Base-by-base conservation (phyloP, 2,888 invertebrate genomes). In the Trichogramma dendrolimi region DNA sequence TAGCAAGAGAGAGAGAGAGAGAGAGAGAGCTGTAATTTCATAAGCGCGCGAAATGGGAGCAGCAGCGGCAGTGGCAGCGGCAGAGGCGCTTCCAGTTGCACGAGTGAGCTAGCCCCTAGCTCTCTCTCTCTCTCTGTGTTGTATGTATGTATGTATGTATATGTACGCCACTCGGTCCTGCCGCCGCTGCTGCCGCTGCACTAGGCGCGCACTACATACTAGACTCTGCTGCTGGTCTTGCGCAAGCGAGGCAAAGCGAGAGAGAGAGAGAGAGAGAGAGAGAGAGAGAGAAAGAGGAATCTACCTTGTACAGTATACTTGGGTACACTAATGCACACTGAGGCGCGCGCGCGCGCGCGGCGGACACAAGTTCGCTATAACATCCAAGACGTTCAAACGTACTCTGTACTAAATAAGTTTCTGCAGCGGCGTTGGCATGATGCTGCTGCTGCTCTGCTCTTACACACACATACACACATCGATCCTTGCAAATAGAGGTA, bases 211-310 rank as follows among this genome's bases (percentile, higher is more conserved):
- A 8, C 46, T 46, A 46, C 8, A n/a, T 46, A 10, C 46, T 8
- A 10, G 8, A 8, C n/a, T n/a, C 46, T 46, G 8, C 46, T 46
- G 46, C 46, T 46, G 46, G 46, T 8, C 46, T 2, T 46, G 46
- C 46, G 44, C 39, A 50, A 51, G 44, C 39, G 43, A 48, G 38
- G 47, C 44, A 6, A 11, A 14, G 40, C 10, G 38, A 41, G 55
- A 42, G 38, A 38, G 55, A 42, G 46, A 10, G 42, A 58, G 10
- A 53, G 44, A 57, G 40, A 46, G 57, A 48, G 14, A 5, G 46
- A 10, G 55, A 46, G 41, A 40, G 46, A 57, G 49, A 54, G 44
- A 54, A 46, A 63, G 40, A 48, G 60, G 47, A 50, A 52, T 41
- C 27, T 39, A 46, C 11, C 11, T 14, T 48, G 14, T 14, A 14